A percentile compares a stretch with the other conserved stretches of the same genome.
phyloP scores from a whole-genome alignment of 2,888 invertebrate species.

The Dichetophora obliterata region DNA sequence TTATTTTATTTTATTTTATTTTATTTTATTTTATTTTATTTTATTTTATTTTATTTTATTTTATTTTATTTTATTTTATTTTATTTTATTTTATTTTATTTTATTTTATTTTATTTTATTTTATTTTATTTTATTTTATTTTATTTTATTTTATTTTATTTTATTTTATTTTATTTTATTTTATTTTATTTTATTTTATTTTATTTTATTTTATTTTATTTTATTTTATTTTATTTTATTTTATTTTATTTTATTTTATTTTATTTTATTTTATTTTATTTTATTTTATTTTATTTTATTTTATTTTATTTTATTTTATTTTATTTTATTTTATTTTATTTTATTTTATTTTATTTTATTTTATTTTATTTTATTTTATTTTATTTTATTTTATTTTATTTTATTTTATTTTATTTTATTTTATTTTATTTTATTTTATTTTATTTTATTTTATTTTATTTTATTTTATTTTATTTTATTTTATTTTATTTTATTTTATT shows the following conservation, averaged over 20 bases:
- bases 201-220: neutral
- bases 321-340: neutral
- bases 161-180: neutral
- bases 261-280: neutral
- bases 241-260: neutral
- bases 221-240: neutral
- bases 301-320: neutral
- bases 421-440: neutral
- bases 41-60: neutral
- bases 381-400: neutral
- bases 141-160: neutral
- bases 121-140: neutral
- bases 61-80: neutral
- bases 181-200: neutral
- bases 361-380: neutral
- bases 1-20: neutral
- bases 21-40: neutral
- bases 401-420: neutral
- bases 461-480: neutral
- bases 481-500: neutral
- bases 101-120: neutral
- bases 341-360: neutral
- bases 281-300: neutral
- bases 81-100: neutral
- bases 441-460: neutral